A percentile compares a stretch with the other conserved stretches of the same genome.
phyloP scores from a whole-genome alignment of 2,888 invertebrate genomes.

The Busseola fusca region DNA sequence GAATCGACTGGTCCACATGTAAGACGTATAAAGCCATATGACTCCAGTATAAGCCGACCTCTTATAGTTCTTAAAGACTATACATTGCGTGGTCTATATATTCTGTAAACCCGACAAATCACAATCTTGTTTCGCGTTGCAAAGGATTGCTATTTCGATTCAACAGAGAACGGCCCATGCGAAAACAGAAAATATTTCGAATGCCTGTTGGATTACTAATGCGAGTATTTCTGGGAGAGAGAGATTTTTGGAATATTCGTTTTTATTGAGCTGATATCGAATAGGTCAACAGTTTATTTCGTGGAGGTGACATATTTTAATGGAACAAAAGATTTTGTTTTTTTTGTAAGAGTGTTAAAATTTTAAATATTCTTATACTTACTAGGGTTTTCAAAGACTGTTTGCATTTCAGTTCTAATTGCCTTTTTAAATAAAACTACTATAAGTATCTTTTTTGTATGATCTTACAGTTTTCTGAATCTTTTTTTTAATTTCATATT shows the following conservation, averaged over 20 bases:
- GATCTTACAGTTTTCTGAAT: background rate
- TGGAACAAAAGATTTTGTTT: background rate
- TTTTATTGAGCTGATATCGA: conserved; percentile 6
- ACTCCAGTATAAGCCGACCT: conserved; percentile 1
- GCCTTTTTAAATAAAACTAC: background rate
- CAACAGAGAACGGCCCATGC: conserved; percentile 1
- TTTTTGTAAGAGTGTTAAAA: background rate
- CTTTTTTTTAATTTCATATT: background rate
- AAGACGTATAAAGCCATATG: conserved; percentile 3
- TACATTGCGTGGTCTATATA: background rate
- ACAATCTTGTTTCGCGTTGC: conserved; percentile 26
- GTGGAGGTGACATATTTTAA: background rate
- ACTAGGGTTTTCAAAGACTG: background rate
- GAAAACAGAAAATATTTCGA: conserved; percentile 14
- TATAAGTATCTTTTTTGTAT: background rate
- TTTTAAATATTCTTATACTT: too few relatives aligned
- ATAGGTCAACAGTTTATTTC: conserved; percentile 19
- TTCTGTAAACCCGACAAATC: conserved; percentile 5
- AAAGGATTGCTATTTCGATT: conserved; percentile 42
- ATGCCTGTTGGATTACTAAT: conserved; percentile 22
- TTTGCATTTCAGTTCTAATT: background rate
- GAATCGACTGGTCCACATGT: conserved; percentile 30
- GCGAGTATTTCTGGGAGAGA: conserved; percentile 4
- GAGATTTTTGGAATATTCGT: conserved; percentile 1
- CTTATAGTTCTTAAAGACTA: background rate